These are phyloP conservation scores for Platyscapa corneri DNA, from an alignment of 1,140 invertebrate species.

Conservation along the genomic window DNA sequence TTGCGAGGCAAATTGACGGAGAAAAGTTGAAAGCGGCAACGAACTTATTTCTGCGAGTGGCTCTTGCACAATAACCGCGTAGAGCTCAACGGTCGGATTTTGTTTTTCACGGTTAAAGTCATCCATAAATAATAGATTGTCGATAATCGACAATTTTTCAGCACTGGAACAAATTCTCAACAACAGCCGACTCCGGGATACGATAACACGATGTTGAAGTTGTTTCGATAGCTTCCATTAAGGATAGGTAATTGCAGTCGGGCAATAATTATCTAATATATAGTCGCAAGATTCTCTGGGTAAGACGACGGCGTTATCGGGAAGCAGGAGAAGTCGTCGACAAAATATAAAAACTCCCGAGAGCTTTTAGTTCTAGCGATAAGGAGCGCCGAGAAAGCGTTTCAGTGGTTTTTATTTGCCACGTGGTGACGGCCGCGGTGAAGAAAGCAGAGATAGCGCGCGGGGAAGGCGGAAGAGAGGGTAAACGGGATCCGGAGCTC, in stretches of 20 bases:
- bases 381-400: slow-evolving; percentile 67
- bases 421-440: slow-evolving; percentile 48
- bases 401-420: slow-evolving; percentile 69
- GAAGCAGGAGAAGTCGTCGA: slow-evolving; percentile 54
- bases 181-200: background rate
- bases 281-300: background rate
- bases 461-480: slow-evolving; percentile 47
- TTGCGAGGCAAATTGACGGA: no score
- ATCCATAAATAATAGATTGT: background rate
- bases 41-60: background rate
- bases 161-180: no score
- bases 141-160: background rate
- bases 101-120: background rate
- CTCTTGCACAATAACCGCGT: background rate
- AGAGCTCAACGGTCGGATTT: no score
- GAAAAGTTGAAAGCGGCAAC: no score
- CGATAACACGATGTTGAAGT: background rate
- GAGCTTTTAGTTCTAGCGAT: slow-evolving; percentile 68
- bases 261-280: slow-evolving; percentile 34
- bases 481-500: background rate
- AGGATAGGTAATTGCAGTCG: background rate
- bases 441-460: background rate
- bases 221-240: background rate
- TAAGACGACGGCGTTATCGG: no score
- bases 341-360: slow-evolving; percentile 70